Evolutionary conservation across 92 coral and sea anemone genomes (phyloP), one percentile per base, ranked within the genome.

Genomic region (Zoanthus gigantus): DNA sequence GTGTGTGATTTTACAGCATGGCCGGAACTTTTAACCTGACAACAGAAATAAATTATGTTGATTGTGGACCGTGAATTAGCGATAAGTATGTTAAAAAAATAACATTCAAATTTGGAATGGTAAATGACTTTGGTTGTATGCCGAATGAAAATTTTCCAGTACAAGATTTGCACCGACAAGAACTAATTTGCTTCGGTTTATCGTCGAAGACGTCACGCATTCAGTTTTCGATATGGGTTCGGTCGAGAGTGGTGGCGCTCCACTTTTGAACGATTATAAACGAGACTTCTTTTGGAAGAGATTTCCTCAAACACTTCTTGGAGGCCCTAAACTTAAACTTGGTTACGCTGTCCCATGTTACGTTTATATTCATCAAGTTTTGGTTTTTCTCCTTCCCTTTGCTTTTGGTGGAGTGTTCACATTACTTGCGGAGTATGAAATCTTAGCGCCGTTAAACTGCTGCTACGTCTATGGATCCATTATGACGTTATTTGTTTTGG

Each of bases 231-330:
- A 48, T 4, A 96, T 95, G 98, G 90, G 97, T 66, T 93, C 96
- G 13, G 87, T 88, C 90, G 97, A 93, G 53, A 89, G 94, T 8
- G 95, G 91, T 44, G 92, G 98, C 71, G 98, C 98, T 28, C 99
- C 99, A 86, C 90, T 97, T 57, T 84, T 97, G 68, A 97, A 97
- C 92, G 99, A 97, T 76, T 97, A 97, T 86, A 97, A 97, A 92
- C 98, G 95, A 17, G 96, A 95, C 63, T 97, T 97, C 93, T 95
- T 97, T 92, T 79, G 88, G 84, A 95, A 95, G 76, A 90, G 99
- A 29, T 97, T 95, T 71, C 97, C 95, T 2, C 99, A 95, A 57
- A 95, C 99, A 12, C 79, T 97, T 17, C 77, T 96, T 5, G 99
- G 99, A 18, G 99, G 99, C 23, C 67, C 93, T 37, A 92, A 96